Evolutionary conservation across 2,888 invertebrate species (phyloP).

Genomic region (Amblyjoppa fuscipennis): DNA sequence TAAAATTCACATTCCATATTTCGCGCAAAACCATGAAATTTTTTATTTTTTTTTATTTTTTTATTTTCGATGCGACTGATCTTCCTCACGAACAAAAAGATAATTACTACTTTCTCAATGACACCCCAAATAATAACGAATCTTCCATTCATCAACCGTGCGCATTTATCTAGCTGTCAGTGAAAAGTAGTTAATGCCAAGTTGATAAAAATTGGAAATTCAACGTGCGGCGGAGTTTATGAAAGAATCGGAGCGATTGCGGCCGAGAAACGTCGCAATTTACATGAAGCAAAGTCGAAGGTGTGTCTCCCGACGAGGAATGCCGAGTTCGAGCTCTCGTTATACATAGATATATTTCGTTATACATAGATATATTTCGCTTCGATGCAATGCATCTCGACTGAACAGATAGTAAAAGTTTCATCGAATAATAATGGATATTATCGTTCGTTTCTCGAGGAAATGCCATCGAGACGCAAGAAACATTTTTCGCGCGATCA

Average conservation of each 20-base stretch:
- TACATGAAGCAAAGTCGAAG: constrained; percentile 22
- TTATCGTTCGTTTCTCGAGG: constrained; percentile 12
- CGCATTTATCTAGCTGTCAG: background rate
- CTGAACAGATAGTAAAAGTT: constrained; percentile 1
- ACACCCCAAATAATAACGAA: background rate
- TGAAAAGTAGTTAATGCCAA: constrained; percentile 7
- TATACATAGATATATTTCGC: background rate
- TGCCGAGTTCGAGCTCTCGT: constrained; percentile 8
- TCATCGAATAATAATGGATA: constrained; percentile 28
- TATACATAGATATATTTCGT: background rate
- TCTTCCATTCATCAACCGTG: background rate
- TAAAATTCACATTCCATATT: background rate
- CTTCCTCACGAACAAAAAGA: background rate
- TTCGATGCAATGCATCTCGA: constrained; percentile 13
- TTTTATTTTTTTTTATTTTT: background rate
- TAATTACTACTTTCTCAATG: background rate
- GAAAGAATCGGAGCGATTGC: constrained; percentile 20
- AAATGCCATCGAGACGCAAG: background rate
- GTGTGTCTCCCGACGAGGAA: constrained; percentile 13
- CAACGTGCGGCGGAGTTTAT: constrained; percentile 34
- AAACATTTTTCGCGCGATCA: background rate
- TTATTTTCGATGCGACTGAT: background rate
- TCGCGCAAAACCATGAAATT: too few species aligned
- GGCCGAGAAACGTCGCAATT: constrained; percentile 32
- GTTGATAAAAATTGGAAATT: constrained; percentile 17